phyloP scores from a whole-genome alignment of 2,113 vertebrate genomes.

The Puma concolor region DNA sequence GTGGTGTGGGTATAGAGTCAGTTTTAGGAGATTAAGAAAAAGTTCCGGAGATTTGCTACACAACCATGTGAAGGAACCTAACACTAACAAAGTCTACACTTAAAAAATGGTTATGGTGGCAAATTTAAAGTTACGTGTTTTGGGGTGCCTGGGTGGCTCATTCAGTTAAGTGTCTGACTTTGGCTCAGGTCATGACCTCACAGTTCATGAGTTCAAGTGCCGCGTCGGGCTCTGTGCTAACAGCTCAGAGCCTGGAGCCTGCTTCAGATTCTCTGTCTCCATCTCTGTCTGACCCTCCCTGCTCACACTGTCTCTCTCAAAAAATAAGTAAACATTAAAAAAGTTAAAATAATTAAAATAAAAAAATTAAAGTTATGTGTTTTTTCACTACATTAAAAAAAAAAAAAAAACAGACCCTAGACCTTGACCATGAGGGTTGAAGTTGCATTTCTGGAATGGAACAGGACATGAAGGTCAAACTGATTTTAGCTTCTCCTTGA shows the following conservation, averaged over 20 bases:
- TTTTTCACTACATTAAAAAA: neutral
- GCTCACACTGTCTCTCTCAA: no score
- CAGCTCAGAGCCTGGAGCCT: no score
- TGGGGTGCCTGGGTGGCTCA: no score
- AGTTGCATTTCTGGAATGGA: neutral
- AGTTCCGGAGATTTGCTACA: neutral
- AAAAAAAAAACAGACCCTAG: neutral
- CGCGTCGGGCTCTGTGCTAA: no score
- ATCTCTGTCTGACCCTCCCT: no score
- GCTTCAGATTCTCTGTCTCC: no score
- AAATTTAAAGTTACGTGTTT: neutral
- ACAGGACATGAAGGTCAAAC: neutral
- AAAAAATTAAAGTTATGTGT: neutral
- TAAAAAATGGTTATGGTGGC: neutral
- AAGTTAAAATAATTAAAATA: no score
- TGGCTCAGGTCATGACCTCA: no score
- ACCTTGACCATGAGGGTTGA: neutral
- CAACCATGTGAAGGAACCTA: neutral
- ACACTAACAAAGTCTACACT: neutral
- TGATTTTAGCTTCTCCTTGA: neutral
- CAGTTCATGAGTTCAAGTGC: no score
- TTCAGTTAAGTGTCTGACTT: no score
- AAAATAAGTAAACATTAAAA: no score
- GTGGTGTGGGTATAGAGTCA: neutral
- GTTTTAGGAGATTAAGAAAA: neutral